These are phyloP conservation scores for Australoheros facetus DNA, from an alignment of 2,797 vertebrate genomes.

Conservation along the genomic window DNA sequence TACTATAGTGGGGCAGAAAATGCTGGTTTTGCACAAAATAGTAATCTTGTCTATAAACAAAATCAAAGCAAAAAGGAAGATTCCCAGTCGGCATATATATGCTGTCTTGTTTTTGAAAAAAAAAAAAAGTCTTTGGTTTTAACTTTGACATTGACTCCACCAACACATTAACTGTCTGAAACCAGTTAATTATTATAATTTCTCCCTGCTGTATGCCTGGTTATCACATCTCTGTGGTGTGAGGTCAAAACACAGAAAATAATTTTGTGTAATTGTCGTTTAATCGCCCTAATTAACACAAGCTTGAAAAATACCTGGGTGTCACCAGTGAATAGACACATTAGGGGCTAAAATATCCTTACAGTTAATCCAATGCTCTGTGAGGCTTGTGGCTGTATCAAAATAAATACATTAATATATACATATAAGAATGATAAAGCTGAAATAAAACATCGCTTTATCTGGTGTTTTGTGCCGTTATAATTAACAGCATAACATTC, in stretches of 20 bases:
- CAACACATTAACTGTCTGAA: slow-evolving; percentile 25
- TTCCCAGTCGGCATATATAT: background rate
- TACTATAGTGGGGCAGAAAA: background rate
- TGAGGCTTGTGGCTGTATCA: background rate
- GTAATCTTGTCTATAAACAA: slow-evolving; percentile 7
- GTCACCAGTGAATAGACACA: slow-evolving; percentile 27
- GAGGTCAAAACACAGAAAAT: slow-evolving; percentile 46
- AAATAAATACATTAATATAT: background rate
- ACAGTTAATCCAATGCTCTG: background rate
- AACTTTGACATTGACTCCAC: slow-evolving; percentile 3
- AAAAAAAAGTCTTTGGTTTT: background rate
- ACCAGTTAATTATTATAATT: slow-evolving; percentile 44
- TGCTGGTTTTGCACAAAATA: background rate
- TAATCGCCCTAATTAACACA: slow-evolving; percentile 53
- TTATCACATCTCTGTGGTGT: slow-evolving; percentile 44
- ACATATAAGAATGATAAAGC: background rate
- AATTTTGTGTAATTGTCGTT: slow-evolving; percentile 36
- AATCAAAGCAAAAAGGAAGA: background rate
- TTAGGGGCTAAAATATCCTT: background rate
- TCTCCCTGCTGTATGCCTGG: slow-evolving; percentile 8
- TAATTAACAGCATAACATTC: background rate
- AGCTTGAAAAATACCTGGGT: slow-evolving; percentile 26
- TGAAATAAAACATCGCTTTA: background rate
- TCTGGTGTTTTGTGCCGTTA: background rate
- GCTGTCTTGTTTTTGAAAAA: background rate